phyloP scores from a whole-genome alignment of 1,140 invertebrate species.

The Pygmarrhopalites habei region DNA sequence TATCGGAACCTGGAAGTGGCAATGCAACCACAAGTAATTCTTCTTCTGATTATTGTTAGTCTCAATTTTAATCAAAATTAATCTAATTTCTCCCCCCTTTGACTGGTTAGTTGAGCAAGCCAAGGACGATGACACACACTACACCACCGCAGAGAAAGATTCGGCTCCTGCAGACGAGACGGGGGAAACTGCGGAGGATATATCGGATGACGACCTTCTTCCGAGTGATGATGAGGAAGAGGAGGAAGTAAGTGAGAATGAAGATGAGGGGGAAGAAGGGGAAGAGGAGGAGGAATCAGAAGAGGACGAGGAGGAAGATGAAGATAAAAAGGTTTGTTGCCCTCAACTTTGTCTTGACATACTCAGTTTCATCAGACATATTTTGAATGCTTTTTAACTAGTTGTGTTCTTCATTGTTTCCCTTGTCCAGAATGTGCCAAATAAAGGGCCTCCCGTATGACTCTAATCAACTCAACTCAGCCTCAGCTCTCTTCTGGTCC shows the following conservation, averaged over 20 bases:
- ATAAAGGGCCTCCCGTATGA: slow-evolving; percentile 8
- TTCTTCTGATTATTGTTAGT: too few relatives aligned
- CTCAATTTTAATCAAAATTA: too few relatives aligned
- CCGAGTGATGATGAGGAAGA: slow-evolving; percentile 26
- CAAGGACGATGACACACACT: slow-evolving; percentile 31
- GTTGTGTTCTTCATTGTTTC: too few relatives aligned
- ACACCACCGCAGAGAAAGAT: slow-evolving; percentile 14
- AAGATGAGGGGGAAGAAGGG: slow-evolving; percentile 39
- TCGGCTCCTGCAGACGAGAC: not conserved
- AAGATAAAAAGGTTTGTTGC: not conserved
- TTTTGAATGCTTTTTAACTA: too few relatives aligned
- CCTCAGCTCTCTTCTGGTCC: too few relatives aligned
- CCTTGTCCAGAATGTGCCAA: not conserved
- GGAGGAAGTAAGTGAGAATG: slow-evolving; percentile 42
- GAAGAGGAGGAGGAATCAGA: slow-evolving; percentile 30
- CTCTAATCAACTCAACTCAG: too few relatives aligned
- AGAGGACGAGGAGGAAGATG: slow-evolving; percentile 12
- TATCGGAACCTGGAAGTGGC: not conserved
- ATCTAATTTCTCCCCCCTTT: too few relatives aligned
- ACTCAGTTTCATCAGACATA: too few relatives aligned
- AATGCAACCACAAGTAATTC: too few relatives aligned
- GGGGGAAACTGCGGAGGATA: slow-evolving; percentile 39
- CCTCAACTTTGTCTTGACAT: too few relatives aligned
- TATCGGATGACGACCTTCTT: slow-evolving; percentile 39
- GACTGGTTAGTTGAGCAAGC: slow-evolving; percentile 10